These are phyloP conservation scores for Centruroides sculpturatus DNA, from an alignment of 1,140 invertebrate species.

Conservation along the genomic window DNA sequence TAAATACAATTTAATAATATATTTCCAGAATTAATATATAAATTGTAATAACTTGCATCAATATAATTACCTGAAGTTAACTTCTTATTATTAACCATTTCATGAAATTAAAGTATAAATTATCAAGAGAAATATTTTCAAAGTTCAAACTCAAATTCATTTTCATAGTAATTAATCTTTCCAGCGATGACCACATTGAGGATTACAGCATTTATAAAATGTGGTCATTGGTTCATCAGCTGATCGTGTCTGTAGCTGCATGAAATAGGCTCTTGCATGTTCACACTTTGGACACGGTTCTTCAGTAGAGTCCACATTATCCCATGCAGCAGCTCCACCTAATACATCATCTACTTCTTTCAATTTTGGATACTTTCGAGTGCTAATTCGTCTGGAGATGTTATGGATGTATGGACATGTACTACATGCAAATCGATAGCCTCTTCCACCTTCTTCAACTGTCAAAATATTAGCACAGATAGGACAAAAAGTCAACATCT, in stretches of 20 bases:
- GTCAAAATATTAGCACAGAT: constrained; percentile 72
- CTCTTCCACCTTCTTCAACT: constrained; percentile 54
- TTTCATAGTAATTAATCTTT: constrained; percentile 48
- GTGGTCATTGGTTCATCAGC: constrained; percentile 99
- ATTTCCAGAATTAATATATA: no score
- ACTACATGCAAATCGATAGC: constrained; percentile 62
- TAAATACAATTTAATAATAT: no score
- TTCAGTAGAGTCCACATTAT: constrained; percentile 90
- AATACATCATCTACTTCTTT: constrained; percentile 91
- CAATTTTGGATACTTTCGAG: constrained; percentile 58
- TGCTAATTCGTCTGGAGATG: constrained; percentile 51
- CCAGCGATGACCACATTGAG: constrained; percentile 83
- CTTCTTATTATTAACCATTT: no score
- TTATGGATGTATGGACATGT: constrained; percentile 79
- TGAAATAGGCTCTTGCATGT: constrained; percentile 80
- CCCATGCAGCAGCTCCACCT: constrained; percentile 82
- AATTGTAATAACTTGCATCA: no score
- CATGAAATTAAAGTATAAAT: no score
- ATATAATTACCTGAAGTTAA: no score
- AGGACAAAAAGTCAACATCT: constrained; percentile 76
- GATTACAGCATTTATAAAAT: constrained; percentile 91
- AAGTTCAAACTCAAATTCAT: no score
- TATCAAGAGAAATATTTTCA: no score
- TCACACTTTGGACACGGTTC: constrained; percentile 80
- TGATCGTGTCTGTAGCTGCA: constrained; percentile 93